Base-by-base conservation (phyloP, 2,797 vertebrate species). In the Pogoniulus pusillus region DNA sequence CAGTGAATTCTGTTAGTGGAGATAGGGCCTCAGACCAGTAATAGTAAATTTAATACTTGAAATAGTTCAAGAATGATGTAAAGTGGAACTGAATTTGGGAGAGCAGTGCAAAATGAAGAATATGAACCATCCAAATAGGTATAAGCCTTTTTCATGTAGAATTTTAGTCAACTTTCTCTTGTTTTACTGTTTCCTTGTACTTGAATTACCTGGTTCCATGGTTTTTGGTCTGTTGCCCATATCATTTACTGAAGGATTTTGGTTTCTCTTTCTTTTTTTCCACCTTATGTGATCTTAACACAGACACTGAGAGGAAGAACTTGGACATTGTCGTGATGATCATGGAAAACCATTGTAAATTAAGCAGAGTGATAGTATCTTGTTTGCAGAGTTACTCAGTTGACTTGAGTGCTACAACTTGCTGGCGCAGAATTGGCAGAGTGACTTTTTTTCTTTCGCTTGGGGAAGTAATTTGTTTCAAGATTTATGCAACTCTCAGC, bases 381-480 rank as follows among this genome's bases (percentile, higher is more conserved):
- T 74, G 26, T 49, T 39, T 83, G 30, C 17, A 2, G 29, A 68
- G 30, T 68, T 72, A 32, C 39, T 71, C 19, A 11, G 10, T 54
- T 83, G 49, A 57, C 68, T 64, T 5, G 1, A 55, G 15, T 43
- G 16, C 64, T 90, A 8, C 2, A 82, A 2, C 0, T 0, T 74
- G 22, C 41, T 30, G 13, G 29, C 49, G n/a, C n/a, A n/a, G n/a
- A n/a, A n/a, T n/a, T n/a, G n/a, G n/a, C n/a, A n/a, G n/a, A n/a
- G n/a, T n/a, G 41, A 16, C n/a, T 41, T 43, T 60, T 73, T 70
- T 86, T 71, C 26, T 89, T 91, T 90, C 4, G 10, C 10, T 90
- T 8, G 5, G 5, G 29, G 14, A 79, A 77, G 41, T 74, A 0
- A 24, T 84, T 80, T 90, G 17, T 86, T 47, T 87, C 29, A 39